phyloP scores from a whole-genome alignment of 2,113 vertebrate genomes.

The Centropristis striata region DNA sequence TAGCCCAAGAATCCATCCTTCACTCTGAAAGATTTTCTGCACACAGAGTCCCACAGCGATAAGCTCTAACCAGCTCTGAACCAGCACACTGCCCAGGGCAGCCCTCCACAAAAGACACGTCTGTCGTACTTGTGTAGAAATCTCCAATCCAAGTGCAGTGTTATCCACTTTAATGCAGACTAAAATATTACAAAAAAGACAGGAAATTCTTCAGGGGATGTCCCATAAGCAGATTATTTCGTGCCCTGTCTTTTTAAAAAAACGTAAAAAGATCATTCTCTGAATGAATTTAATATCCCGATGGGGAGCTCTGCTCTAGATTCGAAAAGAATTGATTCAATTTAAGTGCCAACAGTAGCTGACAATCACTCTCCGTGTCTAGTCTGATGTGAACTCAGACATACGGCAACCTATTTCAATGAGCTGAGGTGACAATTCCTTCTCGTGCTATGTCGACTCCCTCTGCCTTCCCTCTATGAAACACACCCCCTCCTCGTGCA shows the following conservation, averaged over 20 bases:
- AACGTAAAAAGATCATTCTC: background rate
- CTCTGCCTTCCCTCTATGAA: conserved; percentile 54
- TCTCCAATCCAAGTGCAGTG: conserved; percentile 24
- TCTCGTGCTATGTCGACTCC: conserved; percentile 60
- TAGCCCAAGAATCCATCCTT: conserved; percentile 74
- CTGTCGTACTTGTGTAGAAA: conserved; percentile 35
- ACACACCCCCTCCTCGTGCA: conserved; percentile 20
- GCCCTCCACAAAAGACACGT: conserved; percentile 34
- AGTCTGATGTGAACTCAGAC: conserved; percentile 52
- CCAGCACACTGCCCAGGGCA: conserved; percentile 35
- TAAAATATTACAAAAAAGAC: conserved; percentile 28
- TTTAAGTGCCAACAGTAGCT: conserved; percentile 35
- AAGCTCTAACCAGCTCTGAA: conserved; percentile 32
- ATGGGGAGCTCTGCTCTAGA: background rate
- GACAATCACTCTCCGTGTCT: conserved; percentile 49
- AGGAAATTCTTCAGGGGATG: conserved; percentile 8
- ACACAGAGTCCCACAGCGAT: conserved; percentile 31
- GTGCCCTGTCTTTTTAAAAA: background rate
- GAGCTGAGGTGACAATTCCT: conserved; percentile 71
- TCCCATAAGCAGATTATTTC: conserved; percentile 52
- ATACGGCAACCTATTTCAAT: conserved; percentile 69
- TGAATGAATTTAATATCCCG: conserved; percentile 13
- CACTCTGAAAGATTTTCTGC: conserved; percentile 5
- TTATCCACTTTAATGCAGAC: conserved; percentile 19
- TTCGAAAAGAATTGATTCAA: conserved; percentile 2